A percentile compares a stretch with the other conserved stretches of the same genome.
Conservation (phyloP, 2,888 invertebrate genomes). For the Netelia inedita region DNA sequence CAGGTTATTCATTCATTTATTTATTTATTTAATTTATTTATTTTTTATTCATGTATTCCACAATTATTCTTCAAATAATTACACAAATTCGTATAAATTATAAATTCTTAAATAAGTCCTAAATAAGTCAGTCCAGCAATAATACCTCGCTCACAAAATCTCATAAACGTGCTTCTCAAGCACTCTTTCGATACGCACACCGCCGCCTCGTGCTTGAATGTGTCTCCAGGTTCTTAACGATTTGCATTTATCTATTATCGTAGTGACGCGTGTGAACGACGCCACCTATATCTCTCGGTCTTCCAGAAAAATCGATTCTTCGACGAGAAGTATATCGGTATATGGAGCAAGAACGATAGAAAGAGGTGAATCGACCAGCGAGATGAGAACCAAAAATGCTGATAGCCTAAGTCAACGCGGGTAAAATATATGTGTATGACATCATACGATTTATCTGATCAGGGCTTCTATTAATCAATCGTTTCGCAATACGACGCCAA, state of each 20-base stretch:
- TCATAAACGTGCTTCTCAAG: too few relatives aligned
- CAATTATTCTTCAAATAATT: too few relatives aligned
- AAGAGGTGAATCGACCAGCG: constrained; percentile 10
- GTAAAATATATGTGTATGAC: too few relatives aligned
- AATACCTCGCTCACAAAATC: too few relatives aligned
- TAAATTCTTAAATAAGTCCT: too few relatives aligned
- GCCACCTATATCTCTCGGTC: neutral
- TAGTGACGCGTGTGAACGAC: neutral
- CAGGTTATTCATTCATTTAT: too few relatives aligned
- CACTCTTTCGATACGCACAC: neutral
- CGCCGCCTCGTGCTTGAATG: constrained; percentile 19
- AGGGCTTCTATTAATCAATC: constrained; percentile 76
- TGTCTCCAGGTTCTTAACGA: constrained; percentile 1
- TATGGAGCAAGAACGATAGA: constrained; percentile 12
- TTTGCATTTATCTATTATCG: constrained; percentile 12
- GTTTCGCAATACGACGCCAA: constrained; percentile 43
- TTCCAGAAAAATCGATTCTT: neutral
- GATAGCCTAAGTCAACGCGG: neutral
- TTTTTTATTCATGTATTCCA: too few relatives aligned
- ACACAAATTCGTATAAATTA: too few relatives aligned
- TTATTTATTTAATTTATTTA: too few relatives aligned
- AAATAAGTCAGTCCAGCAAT: too few relatives aligned
- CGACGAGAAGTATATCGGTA: too few relatives aligned
- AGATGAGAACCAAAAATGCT: neutral
- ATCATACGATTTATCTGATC: constrained; percentile 67